Evolutionary conservation across 2,888 invertebrate genomes (phyloP), one percentile per base, ranked within the genome.

Genomic region (Boloria selene): DNA sequence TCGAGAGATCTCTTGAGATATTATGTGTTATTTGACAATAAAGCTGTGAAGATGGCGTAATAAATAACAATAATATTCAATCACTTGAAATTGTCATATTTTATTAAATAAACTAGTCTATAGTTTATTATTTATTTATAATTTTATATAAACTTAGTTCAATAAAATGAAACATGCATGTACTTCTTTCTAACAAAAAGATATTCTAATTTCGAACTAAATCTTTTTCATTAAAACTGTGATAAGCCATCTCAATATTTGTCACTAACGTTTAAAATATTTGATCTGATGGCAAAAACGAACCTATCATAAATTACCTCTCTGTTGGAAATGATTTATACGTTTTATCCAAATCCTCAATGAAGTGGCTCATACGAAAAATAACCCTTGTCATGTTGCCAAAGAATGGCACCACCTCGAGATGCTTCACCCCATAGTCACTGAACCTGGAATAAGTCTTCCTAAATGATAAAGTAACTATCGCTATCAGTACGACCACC

Each of bases 321-420:
- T 88, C 84, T 17, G 77, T 72, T 1, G 84, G 81, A 65, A 80
- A 88, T 0, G 67, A 60, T 0, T 74, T 67, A 52, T 59, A 64
- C 38, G 50, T 31, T 38, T 3, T 17, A 1, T 65, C 3, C 0
- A 82, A 3, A 5, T 77, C 64, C 1, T 80, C 76, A 44, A 73
- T 52, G 14, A 77, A 68, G 54, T 78, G 77, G 1, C 77, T 75
- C 13, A 17, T 17, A 2, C 77, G 73, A 0, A 81, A 38, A 0
- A 83, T 1, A 0, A 80, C 42, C 0, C 69, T 65, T 0, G 64
- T 16, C 80, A 86, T 81, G 69, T 85, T 82, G 0, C 87, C 87
- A 2, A 87, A 1, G 0, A 82, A 2, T 0, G 86, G 85, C 0
- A 84, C 2, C 0, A 81, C 75, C 10, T 65, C 70, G 0, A 77